A percentile compares a stretch with the other conserved stretches of the same genome.
Conservation (phyloP, 2,113 vertebrate species). For the Falco punctatus region DNA sequence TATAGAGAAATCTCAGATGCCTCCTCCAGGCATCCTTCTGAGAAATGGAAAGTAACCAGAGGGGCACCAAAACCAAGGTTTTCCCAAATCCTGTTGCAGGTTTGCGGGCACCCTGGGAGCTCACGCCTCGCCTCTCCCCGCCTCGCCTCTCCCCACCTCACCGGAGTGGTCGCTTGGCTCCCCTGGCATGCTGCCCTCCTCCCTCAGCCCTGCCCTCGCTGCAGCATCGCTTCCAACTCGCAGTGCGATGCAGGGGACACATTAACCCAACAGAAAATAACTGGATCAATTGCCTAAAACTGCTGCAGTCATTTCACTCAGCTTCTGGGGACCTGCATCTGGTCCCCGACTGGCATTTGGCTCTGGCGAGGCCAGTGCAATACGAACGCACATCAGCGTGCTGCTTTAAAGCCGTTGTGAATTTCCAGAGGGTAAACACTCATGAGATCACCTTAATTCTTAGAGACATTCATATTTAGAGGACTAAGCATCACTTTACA, state of each 20-base stretch:
- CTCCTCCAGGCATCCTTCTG: neutral
- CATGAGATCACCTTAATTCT: neutral
- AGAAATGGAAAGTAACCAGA: neutral
- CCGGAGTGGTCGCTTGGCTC: neutral
- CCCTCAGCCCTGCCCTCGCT: neutral
- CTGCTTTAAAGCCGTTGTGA: neutral
- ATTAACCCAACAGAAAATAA: fast-evolving
- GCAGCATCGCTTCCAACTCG: neutral
- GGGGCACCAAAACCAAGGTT: fast-evolving
- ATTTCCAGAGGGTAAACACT: neutral
- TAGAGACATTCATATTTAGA: neutral
- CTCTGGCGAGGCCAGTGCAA: neutral
- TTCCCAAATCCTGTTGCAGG: neutral
- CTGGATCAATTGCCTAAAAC: neutral
- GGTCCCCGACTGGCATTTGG: neutral
- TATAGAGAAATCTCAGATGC: too few species aligned
- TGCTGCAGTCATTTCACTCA: neutral
- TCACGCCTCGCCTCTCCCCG: fast-evolving
- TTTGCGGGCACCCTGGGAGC: neutral
- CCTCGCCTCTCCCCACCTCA: fast-evolving
- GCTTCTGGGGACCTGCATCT: neutral
- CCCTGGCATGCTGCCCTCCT: fast-evolving
- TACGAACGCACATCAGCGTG: fast-evolving
- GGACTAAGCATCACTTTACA: neutral
- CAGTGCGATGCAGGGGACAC: neutral